Evolutionary conservation across 2,888 invertebrate species (phyloP).

Genomic region (Hypomecis atomaria): DNA sequence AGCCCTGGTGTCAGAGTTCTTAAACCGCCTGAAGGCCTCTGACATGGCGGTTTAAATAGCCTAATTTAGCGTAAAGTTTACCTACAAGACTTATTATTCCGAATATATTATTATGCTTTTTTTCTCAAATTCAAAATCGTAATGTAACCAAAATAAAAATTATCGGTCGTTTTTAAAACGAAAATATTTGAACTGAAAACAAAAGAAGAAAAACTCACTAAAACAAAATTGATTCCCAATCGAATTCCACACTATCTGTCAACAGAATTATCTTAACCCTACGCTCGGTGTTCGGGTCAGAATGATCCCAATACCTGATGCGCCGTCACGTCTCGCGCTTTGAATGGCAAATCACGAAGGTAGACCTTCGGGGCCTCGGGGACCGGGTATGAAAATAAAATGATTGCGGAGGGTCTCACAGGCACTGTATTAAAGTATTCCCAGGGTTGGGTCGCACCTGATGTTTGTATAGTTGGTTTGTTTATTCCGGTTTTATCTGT

Average conservation of each 20-base stretch:
- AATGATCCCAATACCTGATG: slow-evolving; percentile 70
- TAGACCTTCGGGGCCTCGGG: slow-evolving; percentile 78
- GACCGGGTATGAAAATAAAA: slow-evolving; percentile 82
- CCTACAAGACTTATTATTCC: no score
- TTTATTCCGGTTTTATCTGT: slow-evolving; percentile 68
- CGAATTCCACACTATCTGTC: slow-evolving; percentile 69
- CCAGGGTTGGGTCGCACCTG: slow-evolving; percentile 75
- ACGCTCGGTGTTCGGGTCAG: slow-evolving; percentile 53
- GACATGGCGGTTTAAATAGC: no score
- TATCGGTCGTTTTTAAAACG: not conserved
- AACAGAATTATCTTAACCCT: slow-evolving; percentile 76
- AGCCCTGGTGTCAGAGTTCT: no score
- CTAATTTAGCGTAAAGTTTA: no score
- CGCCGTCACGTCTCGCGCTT: slow-evolving; percentile 72
- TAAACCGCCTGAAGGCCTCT: no score
- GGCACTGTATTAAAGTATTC: slow-evolving; percentile 79
- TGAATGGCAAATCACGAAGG: slow-evolving; percentile 83
- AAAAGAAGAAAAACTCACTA: slow-evolving; percentile 34
- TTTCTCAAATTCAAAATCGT: no score
- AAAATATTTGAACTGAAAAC: slow-evolving; percentile 13
- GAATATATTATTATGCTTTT: no score
- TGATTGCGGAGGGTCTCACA: slow-evolving; percentile 76
- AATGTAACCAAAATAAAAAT: no score
- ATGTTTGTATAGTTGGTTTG: slow-evolving; percentile 68
- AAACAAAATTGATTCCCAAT: slow-evolving; percentile 69